Conservation (phyloP, 1,140 invertebrate species). For the Drosophila chauvacae region DNA sequence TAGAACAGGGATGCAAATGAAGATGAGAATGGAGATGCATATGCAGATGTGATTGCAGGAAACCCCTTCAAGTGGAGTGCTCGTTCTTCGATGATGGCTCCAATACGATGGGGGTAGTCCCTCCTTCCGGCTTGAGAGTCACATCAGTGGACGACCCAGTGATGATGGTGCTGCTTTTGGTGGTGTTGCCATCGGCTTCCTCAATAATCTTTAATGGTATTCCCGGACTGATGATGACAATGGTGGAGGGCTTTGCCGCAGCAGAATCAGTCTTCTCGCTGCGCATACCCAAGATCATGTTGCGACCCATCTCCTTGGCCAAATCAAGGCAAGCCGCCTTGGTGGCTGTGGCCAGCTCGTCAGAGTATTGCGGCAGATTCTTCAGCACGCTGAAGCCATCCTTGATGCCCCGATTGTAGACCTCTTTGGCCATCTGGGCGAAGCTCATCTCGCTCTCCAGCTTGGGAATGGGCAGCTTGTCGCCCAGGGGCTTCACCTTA, state of each 20-base stretch:
- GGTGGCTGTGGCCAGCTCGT: neutral
- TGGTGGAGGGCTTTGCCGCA: neutral
- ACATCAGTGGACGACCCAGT: neutral
- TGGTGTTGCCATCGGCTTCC: neutral
- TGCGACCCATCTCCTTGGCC: neutral
- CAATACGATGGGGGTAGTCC: neutral
- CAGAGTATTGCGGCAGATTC: conserved; percentile 17
- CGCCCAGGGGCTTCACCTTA: conserved; percentile 6
- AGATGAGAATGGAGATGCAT: too few species aligned
- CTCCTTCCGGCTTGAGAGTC: neutral
- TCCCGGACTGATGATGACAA: neutral
- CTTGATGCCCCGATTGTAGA: conserved; percentile 35
- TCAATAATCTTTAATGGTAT: neutral
- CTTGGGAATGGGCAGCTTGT: neutral
- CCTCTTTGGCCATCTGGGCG: neutral
- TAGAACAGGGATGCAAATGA: neutral
- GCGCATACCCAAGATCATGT: too few species aligned
- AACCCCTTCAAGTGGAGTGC: neutral
- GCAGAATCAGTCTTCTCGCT: neutral
- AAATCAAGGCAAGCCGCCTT: neutral
- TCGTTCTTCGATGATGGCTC: neutral
- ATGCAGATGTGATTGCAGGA: neutral
- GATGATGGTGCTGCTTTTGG: neutral
- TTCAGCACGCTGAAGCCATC: conserved; percentile 16
- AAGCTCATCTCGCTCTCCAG: neutral